A percentile compares a stretch with the other conserved stretches of the same genome.
phyloP scores from a whole-genome alignment of 2,113 vertebrate species.

The Hydrochoerus hydrochaeris region DNA sequence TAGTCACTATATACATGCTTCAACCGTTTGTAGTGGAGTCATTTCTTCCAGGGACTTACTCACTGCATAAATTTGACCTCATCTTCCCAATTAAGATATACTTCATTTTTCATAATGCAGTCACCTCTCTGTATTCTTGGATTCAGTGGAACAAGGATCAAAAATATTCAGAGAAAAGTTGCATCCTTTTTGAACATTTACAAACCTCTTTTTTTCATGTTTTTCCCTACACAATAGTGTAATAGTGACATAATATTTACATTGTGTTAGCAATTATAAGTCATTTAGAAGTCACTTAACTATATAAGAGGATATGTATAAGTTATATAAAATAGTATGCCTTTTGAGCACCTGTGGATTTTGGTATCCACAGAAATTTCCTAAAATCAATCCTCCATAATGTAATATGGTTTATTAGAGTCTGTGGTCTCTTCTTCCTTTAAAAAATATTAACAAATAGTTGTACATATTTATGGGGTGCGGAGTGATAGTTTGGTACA shows the following conservation, averaged over 20 bases:
- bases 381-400: neutral
- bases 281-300: neutral
- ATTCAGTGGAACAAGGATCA: neutral
- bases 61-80: neutral
- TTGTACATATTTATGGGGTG: neutral
- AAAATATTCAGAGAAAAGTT: neutral
- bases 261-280: neutral
- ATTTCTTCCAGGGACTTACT: constrained; percentile 7
- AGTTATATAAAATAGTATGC: neutral
- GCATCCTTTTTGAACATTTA: neutral
- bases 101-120: neutral
- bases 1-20: neutral
- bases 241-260: neutral
- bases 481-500: neutral
- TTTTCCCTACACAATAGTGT: neutral
- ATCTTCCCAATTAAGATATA: neutral
- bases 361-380: neutral
- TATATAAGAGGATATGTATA: neutral
- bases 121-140: neutral
- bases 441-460: neutral
- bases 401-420: neutral
- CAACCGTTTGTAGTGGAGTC: neutral
- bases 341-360: neutral
- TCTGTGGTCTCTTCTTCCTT: neutral
- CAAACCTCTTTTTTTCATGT: neutral